Evolutionary conservation across 1,140 invertebrate genomes (phyloP).

Genomic region (Tetramorium parvispinum): DNA sequence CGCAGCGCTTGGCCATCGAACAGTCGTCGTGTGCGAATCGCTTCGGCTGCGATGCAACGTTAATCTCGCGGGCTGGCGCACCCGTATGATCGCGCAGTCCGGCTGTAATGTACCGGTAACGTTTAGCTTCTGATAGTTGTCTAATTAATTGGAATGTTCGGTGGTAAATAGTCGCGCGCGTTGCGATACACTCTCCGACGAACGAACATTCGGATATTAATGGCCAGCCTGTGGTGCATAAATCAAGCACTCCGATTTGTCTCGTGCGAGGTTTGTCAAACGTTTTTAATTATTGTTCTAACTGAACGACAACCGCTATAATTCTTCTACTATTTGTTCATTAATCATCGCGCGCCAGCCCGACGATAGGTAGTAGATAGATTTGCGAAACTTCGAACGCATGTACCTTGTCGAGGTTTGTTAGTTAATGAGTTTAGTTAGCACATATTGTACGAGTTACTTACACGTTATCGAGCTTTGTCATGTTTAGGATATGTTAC

Average conservation of each 20-base stretch:
- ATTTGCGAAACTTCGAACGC: neutral
- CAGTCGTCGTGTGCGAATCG: constrained; percentile 6
- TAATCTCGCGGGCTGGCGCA: constrained; percentile 14
- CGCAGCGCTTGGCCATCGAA: neutral
- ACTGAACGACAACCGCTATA: constrained; percentile 23
- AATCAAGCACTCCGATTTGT: constrained; percentile 47
- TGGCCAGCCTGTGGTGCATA: neutral
- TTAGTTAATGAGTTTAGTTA: constrained; percentile 45
- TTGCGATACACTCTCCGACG: neutral
- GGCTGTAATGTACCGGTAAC: neutral
- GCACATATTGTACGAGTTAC: neutral
- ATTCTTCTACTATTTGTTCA: constrained; percentile 33
- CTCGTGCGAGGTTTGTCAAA: constrained; percentile 33
- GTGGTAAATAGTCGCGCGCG: constrained; percentile 16
- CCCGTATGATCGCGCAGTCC: neutral
- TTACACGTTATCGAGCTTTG: neutral
- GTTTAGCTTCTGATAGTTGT: constrained; percentile 23
- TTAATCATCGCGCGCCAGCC: constrained; percentile 20
- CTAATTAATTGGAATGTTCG: constrained; percentile 61
- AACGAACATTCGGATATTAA: constrained; percentile 21
- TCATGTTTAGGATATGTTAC: neutral
- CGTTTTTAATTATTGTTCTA: constrained; percentile 50
- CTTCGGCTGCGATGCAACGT: constrained; percentile 9
- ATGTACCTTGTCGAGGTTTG: constrained; percentile 34
- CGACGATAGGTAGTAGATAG: neutral